Evolutionary conservation across 2,113 vertebrate genomes (phyloP).

Genomic region (Lonchura striata): DNA sequence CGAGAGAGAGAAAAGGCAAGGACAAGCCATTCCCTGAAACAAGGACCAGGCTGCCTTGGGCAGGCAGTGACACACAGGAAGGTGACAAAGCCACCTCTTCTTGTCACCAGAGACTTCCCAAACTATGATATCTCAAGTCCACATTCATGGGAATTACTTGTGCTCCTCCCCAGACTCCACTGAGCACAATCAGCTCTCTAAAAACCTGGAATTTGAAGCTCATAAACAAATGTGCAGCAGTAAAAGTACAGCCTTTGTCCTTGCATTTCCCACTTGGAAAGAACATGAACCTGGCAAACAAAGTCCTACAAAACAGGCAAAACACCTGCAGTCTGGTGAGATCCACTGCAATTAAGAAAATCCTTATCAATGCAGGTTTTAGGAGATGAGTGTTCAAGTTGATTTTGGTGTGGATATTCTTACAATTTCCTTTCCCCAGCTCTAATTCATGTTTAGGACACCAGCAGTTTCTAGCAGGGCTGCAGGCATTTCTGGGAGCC

Average conservation of each 20-base stretch:
- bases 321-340: not conserved
- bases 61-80: not conserved
- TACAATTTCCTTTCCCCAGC: not conserved
- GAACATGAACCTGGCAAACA: not conserved
- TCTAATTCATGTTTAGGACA: not conserved
- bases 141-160: accelerated
- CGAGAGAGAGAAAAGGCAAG: not conserved
- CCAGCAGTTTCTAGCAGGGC: not conserved
- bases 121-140: not conserved
- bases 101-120: not conserved
- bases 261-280: not conserved
- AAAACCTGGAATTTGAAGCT: not conserved
- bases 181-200: not conserved
- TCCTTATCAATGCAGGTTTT: not conserved
- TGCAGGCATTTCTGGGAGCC: not conserved
- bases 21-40: not conserved
- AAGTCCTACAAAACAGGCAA: not conserved
- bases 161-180: not conserved
- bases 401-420: not conserved
- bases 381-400: not conserved
- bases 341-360: not conserved
- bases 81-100: not conserved
- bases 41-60: not conserved
- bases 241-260: not conserved
- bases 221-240: not conserved